A percentile compares a stretch with the other conserved stretches of the same genome.
Evolutionary conservation across 2,888 invertebrate genomes (phyloP).

Genomic region (Drosophila subquinaria): DNA sequence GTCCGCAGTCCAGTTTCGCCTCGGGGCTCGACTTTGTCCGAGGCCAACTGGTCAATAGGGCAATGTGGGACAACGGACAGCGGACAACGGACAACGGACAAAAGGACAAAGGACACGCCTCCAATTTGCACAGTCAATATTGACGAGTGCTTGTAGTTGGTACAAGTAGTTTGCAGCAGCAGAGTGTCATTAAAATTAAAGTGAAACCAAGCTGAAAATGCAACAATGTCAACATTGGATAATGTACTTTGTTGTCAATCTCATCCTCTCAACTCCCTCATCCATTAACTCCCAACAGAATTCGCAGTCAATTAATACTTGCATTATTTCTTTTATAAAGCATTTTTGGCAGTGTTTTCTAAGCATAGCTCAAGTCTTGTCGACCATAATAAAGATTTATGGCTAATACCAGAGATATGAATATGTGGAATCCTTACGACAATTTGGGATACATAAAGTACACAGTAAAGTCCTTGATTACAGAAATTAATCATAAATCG

Average conservation of each 20-base stretch:
- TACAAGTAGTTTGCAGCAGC: slow-evolving; percentile 15
- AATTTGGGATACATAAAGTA: not conserved
- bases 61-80: not conserved
- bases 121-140: slow-evolving; percentile 63
- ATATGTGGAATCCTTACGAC: not conserved
- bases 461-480: slow-evolving; percentile 3
- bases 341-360: slow-evolving; percentile 3
- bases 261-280: not conserved
- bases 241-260: slow-evolving; percentile 34
- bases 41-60: slow-evolving; percentile 14
- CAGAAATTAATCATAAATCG: slow-evolving; percentile 9
- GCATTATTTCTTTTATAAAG: not conserved
- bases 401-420: slow-evolving; percentile 2
- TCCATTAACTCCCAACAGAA: slow-evolving; percentile 4
- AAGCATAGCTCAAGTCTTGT: slow-evolving; percentile 1
- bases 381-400: slow-evolving; percentile 8
- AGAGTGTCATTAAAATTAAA: slow-evolving; percentile 55
- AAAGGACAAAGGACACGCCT: slow-evolving; percentile 51
- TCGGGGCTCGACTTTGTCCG: slow-evolving; percentile 20
- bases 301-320: slow-evolving; percentile 32
- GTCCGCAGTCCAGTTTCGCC: slow-evolving; percentile 15
- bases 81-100: not conserved
- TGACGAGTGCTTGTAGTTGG: slow-evolving; percentile 40
- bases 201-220: slow-evolving; percentile 55
- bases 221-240: slow-evolving; percentile 47